Percentiles rank a stretch among this genome's conserved stretches.
Conservation (phyloP, 2,888 invertebrate species). For the Pyralis farinalis region DNA sequence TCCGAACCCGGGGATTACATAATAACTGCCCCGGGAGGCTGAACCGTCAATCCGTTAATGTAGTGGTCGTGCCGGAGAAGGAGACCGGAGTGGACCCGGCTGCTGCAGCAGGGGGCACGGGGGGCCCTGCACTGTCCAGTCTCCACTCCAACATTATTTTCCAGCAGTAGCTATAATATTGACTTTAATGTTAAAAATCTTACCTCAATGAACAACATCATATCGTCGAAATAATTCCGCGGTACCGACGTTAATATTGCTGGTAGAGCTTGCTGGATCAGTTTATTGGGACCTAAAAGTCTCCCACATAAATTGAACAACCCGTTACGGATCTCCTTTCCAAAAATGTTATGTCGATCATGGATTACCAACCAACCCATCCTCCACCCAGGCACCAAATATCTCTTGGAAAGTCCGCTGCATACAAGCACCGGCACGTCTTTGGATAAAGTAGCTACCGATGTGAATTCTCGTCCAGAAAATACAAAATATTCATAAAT, state of each 20-base stretch:
- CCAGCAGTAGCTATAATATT: too few relatives aligned
- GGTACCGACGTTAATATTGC: conserved; percentile 91
- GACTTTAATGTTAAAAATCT: too few relatives aligned
- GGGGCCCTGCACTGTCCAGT: too few relatives aligned
- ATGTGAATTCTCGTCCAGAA: conserved; percentile 87
- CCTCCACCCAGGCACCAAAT: conserved; percentile 97
- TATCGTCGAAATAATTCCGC: conserved; percentile 88
- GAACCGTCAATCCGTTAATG: too few relatives aligned
- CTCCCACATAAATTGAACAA: conserved; percentile 87
- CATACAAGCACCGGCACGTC: conserved; percentile 96
- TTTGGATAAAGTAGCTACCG: conserved; percentile 90
- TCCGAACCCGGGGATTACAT: too few relatives aligned
- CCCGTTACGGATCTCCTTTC: conserved; percentile 69
- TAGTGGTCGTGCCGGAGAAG: too few relatives aligned
- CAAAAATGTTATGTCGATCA: conserved; percentile 87
- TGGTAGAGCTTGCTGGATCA: conserved; percentile 94
- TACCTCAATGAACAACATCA: conserved; percentile 77
- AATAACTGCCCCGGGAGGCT: too few relatives aligned
- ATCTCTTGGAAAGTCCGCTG: conserved; percentile 96
- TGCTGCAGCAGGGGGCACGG: too few relatives aligned
- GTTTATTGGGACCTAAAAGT: conserved; percentile 93
- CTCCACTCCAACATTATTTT: too few relatives aligned
- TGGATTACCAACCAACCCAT: conserved; percentile 98
- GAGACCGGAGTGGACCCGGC: too few relatives aligned
- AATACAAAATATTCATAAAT: conserved; percentile 98